Base-by-base conservation (phyloP, 2,113 vertebrate species). In the Sapajus apella region DNA sequence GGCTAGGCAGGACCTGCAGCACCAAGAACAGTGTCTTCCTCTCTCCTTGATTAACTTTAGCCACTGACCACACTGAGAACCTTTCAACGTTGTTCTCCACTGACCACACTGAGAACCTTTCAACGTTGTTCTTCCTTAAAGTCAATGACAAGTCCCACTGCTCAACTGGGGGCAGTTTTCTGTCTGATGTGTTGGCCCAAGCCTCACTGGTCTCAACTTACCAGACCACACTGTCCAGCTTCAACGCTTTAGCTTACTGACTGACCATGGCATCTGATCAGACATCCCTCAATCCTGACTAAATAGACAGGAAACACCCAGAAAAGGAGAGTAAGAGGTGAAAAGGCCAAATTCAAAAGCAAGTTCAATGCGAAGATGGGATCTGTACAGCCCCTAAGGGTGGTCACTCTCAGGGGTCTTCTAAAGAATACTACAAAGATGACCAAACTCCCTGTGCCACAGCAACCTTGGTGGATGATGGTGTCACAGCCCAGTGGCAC, bases 331-430 rank as follows among this genome's bases (percentile, higher is more conserved):
- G 52, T 1, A 20, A 68, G 55, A 77, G 25, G 10, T 45, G 40
- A 47, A 20, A 91, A 87, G 55, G 76, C 32, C 37, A 94, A 68
- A 47, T 20, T 91, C 87, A 58, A 81, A 55, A 75, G 52, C 17
- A 55, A 81, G 81, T 32, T 64, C 87, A 47, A 68, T 76, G 25
- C 14, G 5, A 18, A 96, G 82, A 47, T 1, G 50, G 55, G 23
- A 73, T 30, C 13, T 73, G 40, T 40, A 8, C 47, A 50, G 64
- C 81, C 91, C 79, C 66, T 27, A 66, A 81, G 18, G 37, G 37
- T 43, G 27, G 61, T 21, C 14, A 55, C 20, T 4, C 2, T 16
- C 21, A 18, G 21, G 12, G 40, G 35, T 90, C 40, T 79, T 79
- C 72, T 50, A 18, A 81, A 90, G 61, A 72, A 61, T 23, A 73